Evolutionary conservation across 2,797 vertebrate species (phyloP).

Genomic region (Syndactyla subalaris): DNA sequence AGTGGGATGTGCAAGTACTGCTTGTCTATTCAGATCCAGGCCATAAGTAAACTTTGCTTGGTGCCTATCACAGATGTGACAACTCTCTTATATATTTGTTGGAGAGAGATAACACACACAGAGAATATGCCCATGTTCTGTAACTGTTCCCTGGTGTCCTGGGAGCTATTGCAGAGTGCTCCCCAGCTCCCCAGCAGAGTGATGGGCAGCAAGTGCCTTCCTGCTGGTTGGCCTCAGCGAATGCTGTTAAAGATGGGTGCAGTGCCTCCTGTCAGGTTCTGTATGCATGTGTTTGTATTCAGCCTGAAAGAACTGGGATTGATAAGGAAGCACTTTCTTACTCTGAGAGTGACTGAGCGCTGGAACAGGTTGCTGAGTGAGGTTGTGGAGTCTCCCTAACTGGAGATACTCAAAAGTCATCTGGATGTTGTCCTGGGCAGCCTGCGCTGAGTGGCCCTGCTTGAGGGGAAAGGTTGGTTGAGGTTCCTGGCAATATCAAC

Average conservation of each 20-base stretch:
- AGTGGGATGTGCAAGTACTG: not conserved
- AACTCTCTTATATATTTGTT: not conserved
- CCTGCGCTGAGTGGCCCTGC: not conserved
- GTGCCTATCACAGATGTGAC: not conserved
- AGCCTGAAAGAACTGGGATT: not conserved
- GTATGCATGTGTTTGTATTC: not conserved
- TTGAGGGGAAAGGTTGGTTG: not conserved
- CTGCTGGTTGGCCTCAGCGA: not conserved
- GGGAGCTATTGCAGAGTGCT: not conserved
- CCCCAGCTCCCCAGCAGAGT: accelerated
- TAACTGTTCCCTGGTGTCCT: not conserved
- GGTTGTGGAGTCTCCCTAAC: not conserved
- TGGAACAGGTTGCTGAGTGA: not conserved
- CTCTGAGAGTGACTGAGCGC: not conserved
- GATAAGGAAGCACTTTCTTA: not conserved
- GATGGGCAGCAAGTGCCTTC: not conserved
- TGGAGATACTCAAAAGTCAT: not conserved
- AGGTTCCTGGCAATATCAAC: not conserved
- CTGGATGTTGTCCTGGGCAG: not conserved
- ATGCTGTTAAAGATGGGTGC: not conserved
- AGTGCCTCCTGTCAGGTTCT: not conserved
- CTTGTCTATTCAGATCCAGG: not conserved
- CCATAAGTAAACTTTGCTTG: not conserved
- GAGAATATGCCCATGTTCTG: accelerated
- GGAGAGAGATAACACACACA: accelerated